phyloP scores from a whole-genome alignment of 2,888 invertebrate genomes.

The Drosophila flavopinicola region DNA sequence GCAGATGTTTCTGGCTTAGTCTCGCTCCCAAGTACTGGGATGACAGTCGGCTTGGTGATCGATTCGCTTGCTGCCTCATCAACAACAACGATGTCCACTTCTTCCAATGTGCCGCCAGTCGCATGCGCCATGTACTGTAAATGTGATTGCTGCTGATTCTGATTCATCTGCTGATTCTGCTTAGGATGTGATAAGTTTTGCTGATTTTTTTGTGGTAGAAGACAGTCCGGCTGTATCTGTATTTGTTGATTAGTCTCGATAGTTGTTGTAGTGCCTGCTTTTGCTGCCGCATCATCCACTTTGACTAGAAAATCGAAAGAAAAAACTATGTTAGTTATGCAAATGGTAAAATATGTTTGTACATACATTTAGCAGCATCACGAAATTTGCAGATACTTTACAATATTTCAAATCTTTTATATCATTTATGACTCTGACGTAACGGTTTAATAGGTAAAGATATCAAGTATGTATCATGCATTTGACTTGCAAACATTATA shows the following conservation, averaged over 20 bases:
- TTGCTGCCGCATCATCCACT: slow-evolving; percentile 50
- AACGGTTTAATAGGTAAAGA: too few relatives aligned
- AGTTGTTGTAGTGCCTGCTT: slow-evolving; percentile 23
- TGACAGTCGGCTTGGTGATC: too few relatives aligned
- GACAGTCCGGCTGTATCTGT: slow-evolving; percentile 31
- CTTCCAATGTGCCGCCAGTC: slow-evolving; percentile 17
- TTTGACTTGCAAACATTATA: too few relatives aligned
- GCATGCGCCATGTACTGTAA: slow-evolving; percentile 30
- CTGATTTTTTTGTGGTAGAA: slow-evolving; percentile 17
- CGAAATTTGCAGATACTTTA: too few relatives aligned
- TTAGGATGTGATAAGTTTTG: slow-evolving; percentile 19
- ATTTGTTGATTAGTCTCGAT: slow-evolving; percentile 29
- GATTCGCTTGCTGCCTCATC: too few relatives aligned
- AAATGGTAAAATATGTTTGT: not conserved
- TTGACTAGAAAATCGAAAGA: slow-evolving; percentile 33
- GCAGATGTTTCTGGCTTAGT: not conserved
- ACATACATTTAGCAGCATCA: too few relatives aligned
- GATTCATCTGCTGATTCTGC: slow-evolving; percentile 12
- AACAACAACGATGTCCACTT: too few relatives aligned
- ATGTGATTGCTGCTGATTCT: slow-evolving; percentile 15
- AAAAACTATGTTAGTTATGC: not conserved
- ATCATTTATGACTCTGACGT: too few relatives aligned
- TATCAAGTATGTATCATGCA: too few relatives aligned
- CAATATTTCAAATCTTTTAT: too few relatives aligned
- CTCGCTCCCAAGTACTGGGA: not conserved